Conservation (phyloP, 2,113 vertebrate genomes). For the Rhagologus leucostigma region DNA sequence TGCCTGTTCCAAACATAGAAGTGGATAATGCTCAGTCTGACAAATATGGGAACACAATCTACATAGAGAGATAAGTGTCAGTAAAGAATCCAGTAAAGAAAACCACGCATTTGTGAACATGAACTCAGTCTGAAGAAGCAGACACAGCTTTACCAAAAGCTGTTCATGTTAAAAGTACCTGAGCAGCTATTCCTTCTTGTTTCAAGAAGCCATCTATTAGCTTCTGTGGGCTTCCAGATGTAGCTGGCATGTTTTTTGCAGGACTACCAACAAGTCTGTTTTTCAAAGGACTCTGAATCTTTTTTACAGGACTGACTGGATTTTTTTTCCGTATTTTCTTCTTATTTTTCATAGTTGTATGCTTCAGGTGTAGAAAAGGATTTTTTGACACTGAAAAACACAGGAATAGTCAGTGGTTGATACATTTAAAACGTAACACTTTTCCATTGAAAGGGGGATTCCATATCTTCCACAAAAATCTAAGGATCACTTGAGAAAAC, state of each 20-base stretch:
- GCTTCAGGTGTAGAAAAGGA: slow-evolving; percentile 80
- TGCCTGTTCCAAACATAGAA: slow-evolving; percentile 61
- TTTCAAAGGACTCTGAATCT: slow-evolving; percentile 85
- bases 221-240: slow-evolving; percentile 77
- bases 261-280: slow-evolving; percentile 77
- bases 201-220: slow-evolving; percentile 73
- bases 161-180: slow-evolving; percentile 68
- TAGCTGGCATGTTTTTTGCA: slow-evolving; percentile 60
- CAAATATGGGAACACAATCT: neutral
- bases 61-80: accelerated
- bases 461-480: neutral
- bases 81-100: neutral
- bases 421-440: neutral
- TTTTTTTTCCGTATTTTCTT: slow-evolving; percentile 85
- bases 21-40: neutral
- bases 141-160: neutral
- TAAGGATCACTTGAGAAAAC: neutral
- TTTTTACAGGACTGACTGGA: slow-evolving; percentile 78
- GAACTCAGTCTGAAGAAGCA: neutral
- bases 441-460: neutral
- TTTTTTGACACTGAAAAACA: slow-evolving; percentile 79
- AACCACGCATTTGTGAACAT: neutral
- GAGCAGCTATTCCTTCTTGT: slow-evolving; percentile 67
- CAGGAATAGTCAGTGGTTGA: neutral
- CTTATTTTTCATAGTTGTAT: slow-evolving; percentile 75